Base-by-base conservation (phyloP, 2,113 vertebrate genomes). In the Boleophthalmus pectinirostris region DNA sequence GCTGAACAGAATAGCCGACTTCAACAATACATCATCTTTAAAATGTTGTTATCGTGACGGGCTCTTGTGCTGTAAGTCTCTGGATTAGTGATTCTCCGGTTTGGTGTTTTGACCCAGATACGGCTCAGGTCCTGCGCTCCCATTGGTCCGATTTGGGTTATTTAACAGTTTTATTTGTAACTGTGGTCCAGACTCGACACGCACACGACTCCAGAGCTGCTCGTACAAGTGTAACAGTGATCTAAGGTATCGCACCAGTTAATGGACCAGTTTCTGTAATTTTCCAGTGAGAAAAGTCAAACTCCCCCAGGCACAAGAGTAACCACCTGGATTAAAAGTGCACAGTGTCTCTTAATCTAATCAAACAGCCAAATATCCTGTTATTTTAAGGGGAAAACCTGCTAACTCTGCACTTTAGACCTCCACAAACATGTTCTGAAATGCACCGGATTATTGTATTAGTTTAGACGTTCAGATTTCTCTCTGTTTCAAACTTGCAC, bases 141-240 rank as follows among this genome's bases (percentile, higher is more conserved):
- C 0, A 0, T 65, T 53, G 33, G 74, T 85, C 64, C 65, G 0
- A 0, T 56, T 53, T 0, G 53, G 74, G 54, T 69, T 65, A 61
- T 64, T 54, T 61, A 35, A 16, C 73, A 84, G 54, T 89, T 88
- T 83, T 68, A 75, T 67, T 81, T 80, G 70, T 80, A 63, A 16
- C 49, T 7, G 21, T n/a, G 6, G 3, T 74, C 75, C 60, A 47
- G 58, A 54, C 70, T 63, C 24, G 25, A 60, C 78, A 84, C 25
- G 49, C 83, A 84, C 58, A 38, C 69, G 21, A 56, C 38, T 49
- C 2, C 20, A 11, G 25, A 57, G 69, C 68, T 68, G 67, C 69
- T 69, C 53, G 68, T 68, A 24, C 21, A 3, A 57, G 11, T 3
- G 56, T 13, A 57, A 24, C 69, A 60, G 12, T 54, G 23, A 53